phyloP scores from a whole-genome alignment of 2,888 invertebrate species.

The Galerucella calmariensis region DNA sequence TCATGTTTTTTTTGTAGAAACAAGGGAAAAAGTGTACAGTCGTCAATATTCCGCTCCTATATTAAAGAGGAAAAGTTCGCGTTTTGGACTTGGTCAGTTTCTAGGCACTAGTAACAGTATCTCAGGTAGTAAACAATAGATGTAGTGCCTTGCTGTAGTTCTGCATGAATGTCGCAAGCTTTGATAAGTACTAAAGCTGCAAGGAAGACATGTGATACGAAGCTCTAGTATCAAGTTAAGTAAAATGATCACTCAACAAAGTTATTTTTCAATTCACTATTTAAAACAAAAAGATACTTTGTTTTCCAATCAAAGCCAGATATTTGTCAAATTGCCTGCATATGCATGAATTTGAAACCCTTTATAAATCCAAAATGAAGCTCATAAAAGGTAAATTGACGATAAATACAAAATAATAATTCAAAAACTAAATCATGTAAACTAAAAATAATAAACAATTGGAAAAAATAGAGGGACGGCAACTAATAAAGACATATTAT shows the following conservation, averaged over 20 bases:
- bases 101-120: conserved; percentile 74
- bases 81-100: conserved; percentile 90
- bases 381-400: no score
- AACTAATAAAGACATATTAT: no score
- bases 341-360: neutral
- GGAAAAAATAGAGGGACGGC: no score
- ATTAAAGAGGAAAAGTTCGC: conserved; percentile 90
- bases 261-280: neutral
- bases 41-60: conserved; percentile 97
- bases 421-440: no score
- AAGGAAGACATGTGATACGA: conserved; percentile 5
- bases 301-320: neutral
- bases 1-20: conserved; percentile 51
- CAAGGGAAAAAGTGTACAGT: conserved; percentile 87
- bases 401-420: no score
- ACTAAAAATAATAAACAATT: no score
- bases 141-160: conserved; percentile 66
- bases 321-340: conserved; percentile 2
- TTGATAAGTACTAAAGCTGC: conserved; percentile 22
- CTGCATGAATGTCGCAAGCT: conserved; percentile 56
- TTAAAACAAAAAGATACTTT: neutral
- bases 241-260: neutral
- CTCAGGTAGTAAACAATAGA: conserved; percentile 69
- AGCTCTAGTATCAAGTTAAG: conserved; percentile 12
- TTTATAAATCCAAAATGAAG: neutral